Evolutionary conservation across 2,888 invertebrate species (phyloP), one percentile per base, ranked within the genome.

Genomic region (Caenorhabditis uteleia): DNA sequence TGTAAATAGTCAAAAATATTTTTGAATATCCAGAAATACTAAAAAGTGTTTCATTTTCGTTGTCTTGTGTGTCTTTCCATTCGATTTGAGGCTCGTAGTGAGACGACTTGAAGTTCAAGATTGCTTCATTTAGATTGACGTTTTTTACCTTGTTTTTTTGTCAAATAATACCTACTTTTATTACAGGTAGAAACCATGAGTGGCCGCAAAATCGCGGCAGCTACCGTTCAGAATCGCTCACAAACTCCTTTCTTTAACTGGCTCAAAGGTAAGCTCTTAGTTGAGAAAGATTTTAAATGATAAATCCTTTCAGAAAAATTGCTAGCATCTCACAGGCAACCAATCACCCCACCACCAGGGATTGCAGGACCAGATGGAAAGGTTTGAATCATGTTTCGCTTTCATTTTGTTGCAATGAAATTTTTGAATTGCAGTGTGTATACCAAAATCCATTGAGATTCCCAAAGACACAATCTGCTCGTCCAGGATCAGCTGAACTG

Each of bases 401-500:
- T 50, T 49, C 14, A 16, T 40, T 25, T 12, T 10, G 18, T 21
- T 21, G 18, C 23, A 10, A 26, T 42, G 29, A 51, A 23, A 34
- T 4, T 38, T 36, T 33, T 27, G 1, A 18, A 25, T 42, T 74
- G 39, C 38, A 80, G 74, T 47, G 59, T 23, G 67, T 59, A n/a
- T 80, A 71, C 61, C 55, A 67, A 39, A 69, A 79, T 42, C 79
- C 76, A 21, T 64, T 59, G 14, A 77, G 82, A 34, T 82, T 76
- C 64, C 80, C 82, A 21, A 76, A 77, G 43, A 78, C 77, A 10
- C 82, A 82, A 48, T 48, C 82, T 3, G 64, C 79, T 50, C 89
- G 94, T 77, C 49, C 92, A 91, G 82, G 92, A 92, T 23, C 89
- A 86, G 16, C 94, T 93, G 42, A 84, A 93, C 47, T 68, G 6